phyloP scores from a whole-genome alignment of 1,140 invertebrate species.

The Drosophila parvula region DNA sequence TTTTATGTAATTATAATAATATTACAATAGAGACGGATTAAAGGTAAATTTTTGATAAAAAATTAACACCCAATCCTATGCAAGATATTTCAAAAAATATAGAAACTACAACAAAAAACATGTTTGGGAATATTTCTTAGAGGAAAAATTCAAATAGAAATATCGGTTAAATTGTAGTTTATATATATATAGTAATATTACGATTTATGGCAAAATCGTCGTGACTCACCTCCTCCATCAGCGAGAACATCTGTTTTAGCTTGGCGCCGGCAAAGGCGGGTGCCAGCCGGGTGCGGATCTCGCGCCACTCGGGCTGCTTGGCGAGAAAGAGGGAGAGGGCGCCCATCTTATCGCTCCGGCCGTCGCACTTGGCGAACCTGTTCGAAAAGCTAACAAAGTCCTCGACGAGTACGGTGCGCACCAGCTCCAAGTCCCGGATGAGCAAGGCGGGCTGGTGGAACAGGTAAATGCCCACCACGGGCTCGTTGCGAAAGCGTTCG shows the following conservation, averaged over 20 bases:
- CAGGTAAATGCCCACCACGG: constrained; percentile 84
- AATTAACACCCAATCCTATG: too few species aligned
- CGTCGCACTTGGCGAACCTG: constrained; percentile 73
- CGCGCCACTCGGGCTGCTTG: constrained; percentile 85
- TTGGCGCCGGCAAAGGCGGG: constrained; percentile 86
- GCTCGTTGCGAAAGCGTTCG: constrained; percentile 68
- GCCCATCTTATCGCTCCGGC: constrained; percentile 71
- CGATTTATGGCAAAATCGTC: too few species aligned
- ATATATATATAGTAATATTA: too few species aligned
- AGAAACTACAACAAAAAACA: too few species aligned
- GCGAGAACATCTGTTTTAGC: constrained; percentile 86
- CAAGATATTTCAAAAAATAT: too few species aligned
- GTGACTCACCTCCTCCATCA: constrained; percentile 84
- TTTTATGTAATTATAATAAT: too few species aligned
- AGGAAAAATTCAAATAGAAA: too few species aligned
- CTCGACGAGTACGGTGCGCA: constrained; percentile 85
- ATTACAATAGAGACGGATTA: too few species aligned
- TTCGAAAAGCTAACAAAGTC: constrained; percentile 84
- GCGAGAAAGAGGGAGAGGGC: constrained; percentile 78
- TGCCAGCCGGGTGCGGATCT: constrained; percentile 85
- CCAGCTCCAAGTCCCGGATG: constrained; percentile 85
- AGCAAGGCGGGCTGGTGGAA: constrained; percentile 85
- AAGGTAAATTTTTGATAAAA: too few species aligned
- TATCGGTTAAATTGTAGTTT: too few species aligned
- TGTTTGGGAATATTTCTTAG: too few species aligned